These are phyloP conservation scores for Saiga tatarica DNA, from an alignment of 2,113 vertebrate species.

Conservation along the genomic window DNA sequence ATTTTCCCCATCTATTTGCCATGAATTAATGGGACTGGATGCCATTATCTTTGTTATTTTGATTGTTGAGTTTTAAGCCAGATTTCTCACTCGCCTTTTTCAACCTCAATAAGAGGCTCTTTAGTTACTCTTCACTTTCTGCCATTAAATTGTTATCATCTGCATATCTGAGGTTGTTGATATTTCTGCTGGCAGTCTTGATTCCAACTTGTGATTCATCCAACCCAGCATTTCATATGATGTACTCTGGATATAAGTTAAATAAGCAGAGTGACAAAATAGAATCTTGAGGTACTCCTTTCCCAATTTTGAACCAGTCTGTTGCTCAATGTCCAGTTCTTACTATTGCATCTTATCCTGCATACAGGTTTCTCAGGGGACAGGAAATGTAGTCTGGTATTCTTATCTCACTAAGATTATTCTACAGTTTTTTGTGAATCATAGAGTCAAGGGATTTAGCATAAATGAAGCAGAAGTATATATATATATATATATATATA, in stretches of 20 bases:
- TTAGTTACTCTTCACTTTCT: background rate
- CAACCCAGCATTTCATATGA: background rate
- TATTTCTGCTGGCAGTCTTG: background rate
- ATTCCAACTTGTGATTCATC: background rate
- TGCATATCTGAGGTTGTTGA: background rate
- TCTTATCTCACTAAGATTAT: background rate
- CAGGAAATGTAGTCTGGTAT: background rate
- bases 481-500: no score
- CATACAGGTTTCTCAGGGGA: background rate
- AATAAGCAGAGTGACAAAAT: background rate
- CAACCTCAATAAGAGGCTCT: background rate
- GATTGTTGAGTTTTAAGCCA: background rate
- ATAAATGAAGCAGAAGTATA: background rate
- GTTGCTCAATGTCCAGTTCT: background rate
- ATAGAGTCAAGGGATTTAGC: background rate
- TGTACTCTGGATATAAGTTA: background rate
- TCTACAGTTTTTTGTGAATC: background rate
- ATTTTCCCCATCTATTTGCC: background rate
- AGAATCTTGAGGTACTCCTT: background rate
- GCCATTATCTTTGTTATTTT: background rate
- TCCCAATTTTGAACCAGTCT: background rate
- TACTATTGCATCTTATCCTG: background rate
- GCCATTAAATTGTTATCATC: background rate
- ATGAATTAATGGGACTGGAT: background rate
- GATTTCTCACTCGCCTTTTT: background rate